Base-by-base conservation (phyloP, 2,113 vertebrate genomes). In the Osmerus eperlanus region DNA sequence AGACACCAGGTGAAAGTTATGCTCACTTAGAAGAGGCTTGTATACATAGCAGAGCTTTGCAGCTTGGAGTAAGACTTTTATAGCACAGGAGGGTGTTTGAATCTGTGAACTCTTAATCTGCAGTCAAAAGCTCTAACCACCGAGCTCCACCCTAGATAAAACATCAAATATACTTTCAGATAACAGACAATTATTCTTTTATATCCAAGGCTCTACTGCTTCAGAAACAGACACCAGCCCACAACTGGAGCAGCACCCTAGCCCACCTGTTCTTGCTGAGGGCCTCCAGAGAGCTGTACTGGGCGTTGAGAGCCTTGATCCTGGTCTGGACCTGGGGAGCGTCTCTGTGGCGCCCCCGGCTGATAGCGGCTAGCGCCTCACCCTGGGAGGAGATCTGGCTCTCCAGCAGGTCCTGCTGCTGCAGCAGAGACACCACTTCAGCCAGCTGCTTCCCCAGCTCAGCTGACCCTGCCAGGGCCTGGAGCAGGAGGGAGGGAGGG, bases 331-430 rank as follows among this genome's bases (percentile, higher is more conserved):
- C 88, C 81, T 90, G 84, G 67, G 86, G 84, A 58, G 68, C 52
- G 28, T 85, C 81, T 28, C 71, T 15, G 7, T 28, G 66, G 18
- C 13, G 1, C 51, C 85, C 87, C 80, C 77, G 81, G 63, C 82
- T 90, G 68, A 96, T 92, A 12, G 80, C 64, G 23, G 23, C 73
- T 79, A 95, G 68, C 7, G 85, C 91, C 62, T 93, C 91, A n/a
- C 90, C 92, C 1, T 91, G 92, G 47, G 91, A 88, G 0, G 85
- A 91, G 81, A 96, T 91, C 79, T 94, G 95, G 0, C 92, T 90
- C 69, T 95, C 93, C 77, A 95, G 60, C 52, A 98, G 88, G 59
- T 93, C 89, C 21, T 98, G 96, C 36, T 92, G 93, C 84, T 96
- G 95, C 5, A 96, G 90, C 67, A 96, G 86, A 73, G 93, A 90